Evolutionary conservation across 1,140 invertebrate genomes (phyloP).

Genomic region (Doryteuthis pealeii): DNA sequence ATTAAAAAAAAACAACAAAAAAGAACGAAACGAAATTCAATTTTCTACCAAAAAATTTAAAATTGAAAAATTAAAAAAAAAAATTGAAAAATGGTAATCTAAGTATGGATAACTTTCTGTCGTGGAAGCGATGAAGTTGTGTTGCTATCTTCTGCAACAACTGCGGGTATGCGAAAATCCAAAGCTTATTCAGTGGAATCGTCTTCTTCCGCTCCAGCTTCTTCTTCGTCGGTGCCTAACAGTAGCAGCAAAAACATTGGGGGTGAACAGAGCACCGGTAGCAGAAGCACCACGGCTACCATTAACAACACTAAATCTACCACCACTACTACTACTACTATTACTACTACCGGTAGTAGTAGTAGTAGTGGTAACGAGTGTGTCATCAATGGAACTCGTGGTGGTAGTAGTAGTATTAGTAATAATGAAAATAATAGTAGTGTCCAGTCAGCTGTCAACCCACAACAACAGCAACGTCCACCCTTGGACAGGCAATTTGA

Average conservation of each 20-base stretch:
- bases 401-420: not conserved
- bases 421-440: not conserved
- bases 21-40: no score
- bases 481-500: conserved; percentile 18
- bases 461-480: not conserved
- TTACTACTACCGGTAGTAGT: not conserved
- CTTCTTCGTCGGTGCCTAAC: not conserved
- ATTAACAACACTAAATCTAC: no score
- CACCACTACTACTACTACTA: not conserved
- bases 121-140: no score
- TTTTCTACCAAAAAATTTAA: no score
- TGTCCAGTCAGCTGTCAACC: not conserved
- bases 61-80: no score
- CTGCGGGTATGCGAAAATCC: not conserved
- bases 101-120: no score
- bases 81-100: no score
- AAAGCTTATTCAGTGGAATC: not conserved
- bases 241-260: no score
- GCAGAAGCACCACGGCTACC: no score
- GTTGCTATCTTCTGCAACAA: not conserved
- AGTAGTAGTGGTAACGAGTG: not conserved
- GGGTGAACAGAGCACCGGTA: no score
- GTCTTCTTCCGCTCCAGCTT: not conserved
- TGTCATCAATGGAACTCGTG: not conserved
- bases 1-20: no score